Percentiles rank a stretch among this genome's conserved stretches.
Conservation (phyloP, 2,888 invertebrate genomes). For the Diaperis boleti region DNA sequence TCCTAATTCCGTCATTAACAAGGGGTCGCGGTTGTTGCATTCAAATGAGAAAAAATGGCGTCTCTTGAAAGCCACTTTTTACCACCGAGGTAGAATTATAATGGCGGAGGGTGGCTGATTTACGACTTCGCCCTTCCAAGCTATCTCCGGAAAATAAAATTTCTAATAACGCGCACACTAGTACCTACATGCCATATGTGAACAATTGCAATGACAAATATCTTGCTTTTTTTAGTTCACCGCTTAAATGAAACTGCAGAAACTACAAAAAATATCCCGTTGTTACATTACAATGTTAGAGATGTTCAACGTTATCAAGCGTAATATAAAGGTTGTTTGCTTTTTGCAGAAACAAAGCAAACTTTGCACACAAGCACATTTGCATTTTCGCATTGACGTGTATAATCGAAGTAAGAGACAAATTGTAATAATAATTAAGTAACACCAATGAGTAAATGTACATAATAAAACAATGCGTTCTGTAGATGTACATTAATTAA, state of each 20-base stretch:
- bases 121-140: constrained; percentile 1
- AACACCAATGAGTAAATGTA: too few species aligned
- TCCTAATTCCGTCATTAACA: constrained; percentile 36
- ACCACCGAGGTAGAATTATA: constrained; percentile 9
- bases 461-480: too few species aligned
- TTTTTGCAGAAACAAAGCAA: too few species aligned
- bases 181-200: background rate
- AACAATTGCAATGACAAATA: background rate
- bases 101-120: constrained; percentile 16
- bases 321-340: too few species aligned
- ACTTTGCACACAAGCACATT: too few species aligned
- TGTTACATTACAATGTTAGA: too few species aligned
- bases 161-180: constrained; percentile 8
- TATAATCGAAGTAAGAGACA: too few species aligned
- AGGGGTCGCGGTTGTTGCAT: constrained; percentile 13
- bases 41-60: constrained; percentile 21
- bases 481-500: too few species aligned
- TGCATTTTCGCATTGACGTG: too few species aligned
- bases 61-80: constrained; percentile 12
- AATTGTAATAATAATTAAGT: too few species aligned
- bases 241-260: background rate
- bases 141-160: constrained; percentile 11
- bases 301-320: too few species aligned
- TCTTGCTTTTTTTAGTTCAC: background rate
- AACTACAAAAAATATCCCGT: background rate